Conservation (phyloP, 2,888 invertebrate species). For the Leucozona laternaria region DNA sequence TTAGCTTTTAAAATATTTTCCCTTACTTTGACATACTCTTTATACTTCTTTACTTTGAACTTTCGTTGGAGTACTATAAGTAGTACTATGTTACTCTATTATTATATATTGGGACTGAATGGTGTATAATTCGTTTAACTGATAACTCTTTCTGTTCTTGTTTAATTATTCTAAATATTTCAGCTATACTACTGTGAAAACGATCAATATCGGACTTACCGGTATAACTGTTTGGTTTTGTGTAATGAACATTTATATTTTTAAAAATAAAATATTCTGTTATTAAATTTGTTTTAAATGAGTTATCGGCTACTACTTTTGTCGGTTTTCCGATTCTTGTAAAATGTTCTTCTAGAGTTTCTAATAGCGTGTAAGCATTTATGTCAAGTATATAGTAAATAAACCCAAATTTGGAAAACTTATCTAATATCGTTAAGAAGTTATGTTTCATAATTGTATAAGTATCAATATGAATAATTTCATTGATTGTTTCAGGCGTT, state of each 20-base stretch:
- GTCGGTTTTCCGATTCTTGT: too few species aligned
- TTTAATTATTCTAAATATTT: too few species aligned
- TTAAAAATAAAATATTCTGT: slow-evolving; percentile 37
- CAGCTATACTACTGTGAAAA: not conserved
- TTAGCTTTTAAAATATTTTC: too few species aligned
- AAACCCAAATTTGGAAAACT: slow-evolving; percentile 60
- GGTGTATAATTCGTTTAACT: too few species aligned
- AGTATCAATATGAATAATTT: slow-evolving; percentile 50
- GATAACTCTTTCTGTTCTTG: too few species aligned
- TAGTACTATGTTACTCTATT: too few species aligned
- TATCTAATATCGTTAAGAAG: slow-evolving; percentile 60
- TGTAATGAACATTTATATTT: slow-evolving; percentile 23
- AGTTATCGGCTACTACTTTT: slow-evolving; percentile 38
- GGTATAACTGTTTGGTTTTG: slow-evolving; percentile 29
- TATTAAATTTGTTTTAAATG: slow-evolving; percentile 24
- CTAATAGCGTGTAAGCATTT: slow-evolving; percentile 42
- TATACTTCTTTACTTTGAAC: not conserved
- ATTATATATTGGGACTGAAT: too few species aligned
- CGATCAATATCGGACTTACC: slow-evolving; percentile 7
- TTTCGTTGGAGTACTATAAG: too few species aligned
- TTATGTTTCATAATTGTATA: not conserved
- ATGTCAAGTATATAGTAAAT: slow-evolving; percentile 56
- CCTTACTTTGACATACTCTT: too few species aligned
- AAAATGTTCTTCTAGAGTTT: slow-evolving; percentile 1
- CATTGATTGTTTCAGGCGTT: slow-evolving; percentile 39